phyloP scores from a whole-genome alignment of 2,888 invertebrate species.

The Apotomis betuletana region DNA sequence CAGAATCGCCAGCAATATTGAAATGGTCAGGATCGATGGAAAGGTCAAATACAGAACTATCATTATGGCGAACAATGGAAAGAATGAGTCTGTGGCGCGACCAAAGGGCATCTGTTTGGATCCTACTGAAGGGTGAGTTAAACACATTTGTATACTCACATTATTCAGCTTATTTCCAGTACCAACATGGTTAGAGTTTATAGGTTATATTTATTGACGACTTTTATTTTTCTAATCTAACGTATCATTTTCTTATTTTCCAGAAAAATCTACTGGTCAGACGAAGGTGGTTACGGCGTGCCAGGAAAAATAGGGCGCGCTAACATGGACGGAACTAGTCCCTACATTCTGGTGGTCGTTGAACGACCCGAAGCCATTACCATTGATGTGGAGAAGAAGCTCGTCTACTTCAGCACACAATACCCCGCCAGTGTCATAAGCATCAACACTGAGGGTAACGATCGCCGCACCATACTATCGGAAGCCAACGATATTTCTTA shows the following conservation, averaged over 20 bases:
- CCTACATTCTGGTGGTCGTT: conserved; percentile 87
- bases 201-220: too few relatives aligned
- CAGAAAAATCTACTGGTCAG: conserved; percentile 96
- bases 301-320: conserved; percentile 94
- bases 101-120: conserved; percentile 95
- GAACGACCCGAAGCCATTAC: conserved; percentile 93
- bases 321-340: conserved; percentile 95
- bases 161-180: background rate
- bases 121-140: conserved; percentile 92
- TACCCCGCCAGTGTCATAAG: conserved; percentile 88
- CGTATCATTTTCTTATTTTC: conserved; percentile 47
- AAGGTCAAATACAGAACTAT: conserved; percentile 92
- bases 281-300: conserved; percentile 95
- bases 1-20: conserved; percentile 94
- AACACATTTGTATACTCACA: background rate
- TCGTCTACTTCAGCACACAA: conserved; percentile 94
- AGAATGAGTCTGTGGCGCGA: conserved; percentile 91
- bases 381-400: conserved; percentile 91
- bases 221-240: too few relatives aligned
- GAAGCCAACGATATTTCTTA: conserved; percentile 88
- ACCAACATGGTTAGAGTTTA: background rate
- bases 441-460: conserved; percentile 89
- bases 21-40: conserved; percentile 93
- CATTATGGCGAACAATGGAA: conserved; percentile 95
- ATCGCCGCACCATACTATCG: conserved; percentile 86